Evolutionary conservation across 2,888 invertebrate species (phyloP).

Genomic region (Miltochrista miniata): DNA sequence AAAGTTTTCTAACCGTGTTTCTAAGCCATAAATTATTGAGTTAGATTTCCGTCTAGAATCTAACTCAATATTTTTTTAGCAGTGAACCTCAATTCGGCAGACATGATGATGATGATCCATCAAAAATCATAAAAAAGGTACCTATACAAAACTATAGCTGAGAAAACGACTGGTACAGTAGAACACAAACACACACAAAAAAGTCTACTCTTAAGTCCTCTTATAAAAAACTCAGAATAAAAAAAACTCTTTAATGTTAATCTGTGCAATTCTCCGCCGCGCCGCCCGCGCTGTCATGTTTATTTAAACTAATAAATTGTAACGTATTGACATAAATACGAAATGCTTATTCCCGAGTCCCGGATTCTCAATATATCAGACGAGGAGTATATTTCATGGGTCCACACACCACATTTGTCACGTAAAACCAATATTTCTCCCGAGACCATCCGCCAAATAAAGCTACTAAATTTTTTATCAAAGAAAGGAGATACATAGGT

Average conservation of each 20-base stretch:
- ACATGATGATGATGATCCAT: too few species aligned
- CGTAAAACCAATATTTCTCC: conserved; percentile 58
- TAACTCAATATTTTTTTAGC: too few species aligned
- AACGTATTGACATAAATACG: conserved; percentile 11
- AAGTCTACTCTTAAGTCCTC: too few species aligned
- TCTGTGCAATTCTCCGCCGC: neutral
- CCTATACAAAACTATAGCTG: too few species aligned
- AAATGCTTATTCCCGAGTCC: conserved; percentile 24
- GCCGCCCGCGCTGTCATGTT: neutral
- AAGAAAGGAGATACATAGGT: conserved; percentile 34
- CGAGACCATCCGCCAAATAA: conserved; percentile 53
- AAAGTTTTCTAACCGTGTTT: too few species aligned
- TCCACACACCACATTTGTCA: conserved; percentile 54
- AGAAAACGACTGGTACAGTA: too few species aligned
- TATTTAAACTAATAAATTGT: conserved; percentile 3
- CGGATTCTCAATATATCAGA: conserved; percentile 41
- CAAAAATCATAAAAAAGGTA: too few species aligned
- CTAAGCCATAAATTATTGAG: too few species aligned
- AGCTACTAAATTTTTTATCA: conserved; percentile 50
- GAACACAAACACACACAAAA: too few species aligned
- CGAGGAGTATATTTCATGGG: conserved; percentile 43
- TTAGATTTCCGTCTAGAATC: too few species aligned
- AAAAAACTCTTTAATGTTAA: neutral
- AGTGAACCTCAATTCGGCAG: too few species aligned
- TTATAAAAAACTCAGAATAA: too few species aligned